Conservation (phyloP, 1,140 invertebrate species). For the Magallana ariakensis region DNA sequence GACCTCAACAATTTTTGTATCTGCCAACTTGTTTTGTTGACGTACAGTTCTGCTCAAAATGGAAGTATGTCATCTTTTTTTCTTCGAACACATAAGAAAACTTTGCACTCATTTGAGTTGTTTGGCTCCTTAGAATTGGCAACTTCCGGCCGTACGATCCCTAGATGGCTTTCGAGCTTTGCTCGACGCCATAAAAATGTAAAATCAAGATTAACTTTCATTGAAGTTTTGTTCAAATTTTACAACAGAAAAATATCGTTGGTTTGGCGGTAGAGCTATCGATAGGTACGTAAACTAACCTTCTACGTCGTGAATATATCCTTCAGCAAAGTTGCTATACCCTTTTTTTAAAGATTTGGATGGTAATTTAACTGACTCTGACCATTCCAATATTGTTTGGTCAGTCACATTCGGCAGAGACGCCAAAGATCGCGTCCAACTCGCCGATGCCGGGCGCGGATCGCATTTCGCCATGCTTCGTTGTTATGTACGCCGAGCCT, state of each 20-base stretch:
- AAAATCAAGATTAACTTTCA: not conserved
- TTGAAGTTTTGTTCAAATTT: not conserved
- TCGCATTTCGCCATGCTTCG: not conserved
- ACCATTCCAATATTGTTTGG: not conserved
- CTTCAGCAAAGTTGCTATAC: constrained; percentile 30
- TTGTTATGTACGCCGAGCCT: constrained; percentile 27
- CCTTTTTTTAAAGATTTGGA: constrained; percentile 2
- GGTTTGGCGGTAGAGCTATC: too few species aligned
- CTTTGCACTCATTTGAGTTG: too few species aligned
- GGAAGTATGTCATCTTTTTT: too few species aligned
- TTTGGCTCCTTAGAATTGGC: too few species aligned
- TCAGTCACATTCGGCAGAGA: constrained; percentile 17
- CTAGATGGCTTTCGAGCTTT: too few species aligned
- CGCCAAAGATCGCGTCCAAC: not conserved
- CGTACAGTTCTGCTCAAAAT: too few species aligned
- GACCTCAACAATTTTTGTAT: too few species aligned
- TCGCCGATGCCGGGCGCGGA: not conserved
- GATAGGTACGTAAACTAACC: not conserved
- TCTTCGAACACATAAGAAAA: too few species aligned
- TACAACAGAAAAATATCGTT: too few species aligned
- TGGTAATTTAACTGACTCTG: not conserved
- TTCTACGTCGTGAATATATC: constrained; percentile 23
- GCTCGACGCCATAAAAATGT: too few species aligned
- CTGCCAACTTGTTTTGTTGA: too few species aligned
- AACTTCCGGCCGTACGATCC: too few species aligned